These are phyloP conservation scores for Danionella dracula DNA, from an alignment of 2,797 vertebrate species.

Conservation along the genomic window DNA sequence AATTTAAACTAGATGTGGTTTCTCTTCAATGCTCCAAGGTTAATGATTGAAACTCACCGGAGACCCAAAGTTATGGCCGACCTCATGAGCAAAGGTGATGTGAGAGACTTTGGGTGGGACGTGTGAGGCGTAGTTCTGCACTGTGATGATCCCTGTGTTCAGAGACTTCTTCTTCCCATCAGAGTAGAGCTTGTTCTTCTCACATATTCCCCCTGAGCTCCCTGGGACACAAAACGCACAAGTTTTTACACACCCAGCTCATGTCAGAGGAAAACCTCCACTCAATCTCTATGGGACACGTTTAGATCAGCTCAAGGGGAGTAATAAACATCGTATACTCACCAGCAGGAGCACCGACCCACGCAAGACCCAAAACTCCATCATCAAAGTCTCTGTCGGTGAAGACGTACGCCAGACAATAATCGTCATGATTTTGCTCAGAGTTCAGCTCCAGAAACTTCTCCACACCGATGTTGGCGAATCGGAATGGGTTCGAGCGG, in stretches of 20 bases:
- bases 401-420: slow-evolving; percentile 96
- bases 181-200: slow-evolving; percentile 96
- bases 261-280: too few species aligned
- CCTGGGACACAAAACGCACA: slow-evolving; percentile 60
- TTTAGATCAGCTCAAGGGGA: too few species aligned
- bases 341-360: slow-evolving; percentile 98
- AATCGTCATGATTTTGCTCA: slow-evolving; percentile 96
- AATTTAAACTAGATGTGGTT: too few species aligned
- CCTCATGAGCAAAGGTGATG: slow-evolving; percentile 98
- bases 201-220: slow-evolving; percentile 97
- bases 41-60: slow-evolving; percentile 77
- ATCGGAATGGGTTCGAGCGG: slow-evolving; percentile 90
- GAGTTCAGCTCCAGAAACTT: slow-evolving; percentile 97
- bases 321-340: slow-evolving; percentile 40
- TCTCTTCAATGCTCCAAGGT: too few species aligned
- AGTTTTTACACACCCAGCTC: not conserved
- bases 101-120: slow-evolving; percentile 98
- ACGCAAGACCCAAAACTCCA: slow-evolving; percentile 91
- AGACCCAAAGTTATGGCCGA: slow-evolving; percentile 98
- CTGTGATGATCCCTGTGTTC: slow-evolving; percentile 98
- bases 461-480: slow-evolving; percentile 95
- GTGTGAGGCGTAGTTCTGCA: slow-evolving; percentile 98
- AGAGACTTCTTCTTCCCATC: slow-evolving; percentile 98
- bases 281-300: too few species aligned
- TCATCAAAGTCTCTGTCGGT: slow-evolving; percentile 97